phyloP scores from a whole-genome alignment of 2,113 vertebrate species.

The Picathartes gymnocephalus region DNA sequence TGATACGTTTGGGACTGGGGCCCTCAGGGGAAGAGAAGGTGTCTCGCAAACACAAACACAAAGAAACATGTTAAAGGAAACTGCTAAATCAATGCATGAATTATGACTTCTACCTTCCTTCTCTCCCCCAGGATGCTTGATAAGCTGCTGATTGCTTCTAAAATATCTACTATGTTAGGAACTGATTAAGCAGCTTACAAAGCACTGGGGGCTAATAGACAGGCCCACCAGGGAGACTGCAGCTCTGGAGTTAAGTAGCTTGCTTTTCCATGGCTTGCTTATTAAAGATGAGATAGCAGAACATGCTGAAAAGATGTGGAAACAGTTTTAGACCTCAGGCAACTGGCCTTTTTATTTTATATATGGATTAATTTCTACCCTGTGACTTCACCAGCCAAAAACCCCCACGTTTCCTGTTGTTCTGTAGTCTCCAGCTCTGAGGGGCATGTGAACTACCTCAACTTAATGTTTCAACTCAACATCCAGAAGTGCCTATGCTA shows the following conservation, averaged over 20 bases:
- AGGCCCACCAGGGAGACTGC: conserved; percentile 56
- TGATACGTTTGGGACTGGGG: conserved; percentile 56
- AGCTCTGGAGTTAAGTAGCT: conserved; percentile 59
- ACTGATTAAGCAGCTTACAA: conserved; percentile 72
- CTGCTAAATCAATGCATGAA: conserved; percentile 41
- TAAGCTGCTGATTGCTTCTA: conserved; percentile 63
- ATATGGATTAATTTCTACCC: conserved; percentile 24
- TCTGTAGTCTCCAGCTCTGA: neutral
- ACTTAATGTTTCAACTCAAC: neutral
- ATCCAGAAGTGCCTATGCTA: neutral
- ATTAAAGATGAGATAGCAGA: conserved; percentile 55
- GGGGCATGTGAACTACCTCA: neutral
- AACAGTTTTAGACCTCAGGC: conserved; percentile 12
- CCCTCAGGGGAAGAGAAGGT: neutral
- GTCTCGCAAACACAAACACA: conserved; percentile 66
- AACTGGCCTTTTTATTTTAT: neutral
- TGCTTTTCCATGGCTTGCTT: conserved; percentile 52
- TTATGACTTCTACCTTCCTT: neutral
- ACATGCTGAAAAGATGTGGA: conserved; percentile 39
- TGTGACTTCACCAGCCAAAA: conserved; percentile 32
- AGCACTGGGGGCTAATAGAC: conserved; percentile 55
- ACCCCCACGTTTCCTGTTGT: neutral
- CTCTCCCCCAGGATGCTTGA: conserved; percentile 41
- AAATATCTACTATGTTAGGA: conserved; percentile 62
- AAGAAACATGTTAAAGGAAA: conserved; percentile 51